Evolutionary conservation across 2,888 invertebrate genomes (phyloP).

Genomic region (Megamerina dolium): DNA sequence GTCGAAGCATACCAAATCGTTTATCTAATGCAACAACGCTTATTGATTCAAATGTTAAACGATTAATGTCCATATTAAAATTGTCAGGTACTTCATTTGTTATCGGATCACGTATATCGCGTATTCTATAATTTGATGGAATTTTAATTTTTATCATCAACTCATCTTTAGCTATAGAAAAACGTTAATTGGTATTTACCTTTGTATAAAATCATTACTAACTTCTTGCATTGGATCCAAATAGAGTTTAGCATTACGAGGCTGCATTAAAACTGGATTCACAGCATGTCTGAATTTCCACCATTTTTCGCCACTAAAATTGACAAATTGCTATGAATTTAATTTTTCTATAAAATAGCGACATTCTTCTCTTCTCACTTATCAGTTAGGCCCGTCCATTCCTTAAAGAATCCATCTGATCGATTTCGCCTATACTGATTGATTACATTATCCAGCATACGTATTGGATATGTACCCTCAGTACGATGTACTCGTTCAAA

Average conservation of each 20-base stretch:
- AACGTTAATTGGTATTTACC: too few species aligned
- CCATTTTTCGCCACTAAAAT: constrained; percentile 66
- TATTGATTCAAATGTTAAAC: constrained; percentile 56
- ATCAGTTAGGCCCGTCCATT: constrained; percentile 11
- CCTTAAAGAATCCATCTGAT: constrained; percentile 14
- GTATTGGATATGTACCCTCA: constrained; percentile 50
- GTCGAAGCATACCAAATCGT: constrained; percentile 32
- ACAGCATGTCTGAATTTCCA: constrained; percentile 58
- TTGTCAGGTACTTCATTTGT: constrained; percentile 45
- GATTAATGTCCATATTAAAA: constrained; percentile 52
- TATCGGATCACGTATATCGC: constrained; percentile 31
- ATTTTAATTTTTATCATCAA: too few species aligned
- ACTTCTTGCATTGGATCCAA: constrained; percentile 52
- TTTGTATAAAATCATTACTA: constrained; percentile 41
- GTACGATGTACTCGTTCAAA: constrained; percentile 50
- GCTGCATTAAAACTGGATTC: constrained; percentile 61
- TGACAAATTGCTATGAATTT: too few species aligned
- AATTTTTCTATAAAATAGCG: too few species aligned
- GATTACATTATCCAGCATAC: constrained; percentile 44
- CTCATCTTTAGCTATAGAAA: too few species aligned
- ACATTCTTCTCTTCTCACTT: too few species aligned
- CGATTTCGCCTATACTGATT: constrained; percentile 41
- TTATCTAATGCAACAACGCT: constrained; percentile 48
- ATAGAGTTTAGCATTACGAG: constrained; percentile 53
- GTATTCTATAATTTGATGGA: constrained; percentile 38